Percentiles rank a stretch among this genome's conserved stretches.
phyloP scores from a whole-genome alignment of 2,888 invertebrate genomes.

The Bellardia bayeri region DNA sequence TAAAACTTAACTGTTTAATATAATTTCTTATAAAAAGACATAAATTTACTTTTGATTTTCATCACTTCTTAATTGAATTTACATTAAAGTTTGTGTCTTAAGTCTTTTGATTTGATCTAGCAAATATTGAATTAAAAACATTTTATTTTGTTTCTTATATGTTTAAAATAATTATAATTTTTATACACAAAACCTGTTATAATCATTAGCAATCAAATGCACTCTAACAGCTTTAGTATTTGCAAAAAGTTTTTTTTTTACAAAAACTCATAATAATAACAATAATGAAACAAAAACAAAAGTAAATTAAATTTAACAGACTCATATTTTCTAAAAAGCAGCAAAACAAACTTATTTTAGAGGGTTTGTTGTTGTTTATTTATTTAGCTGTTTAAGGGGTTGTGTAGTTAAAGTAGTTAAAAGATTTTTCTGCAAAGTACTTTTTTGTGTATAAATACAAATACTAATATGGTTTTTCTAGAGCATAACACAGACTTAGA shows the following conservation, averaged over 20 bases:
- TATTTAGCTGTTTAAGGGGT: neutral
- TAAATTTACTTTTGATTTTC: neutral
- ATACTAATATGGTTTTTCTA: conserved; percentile 65
- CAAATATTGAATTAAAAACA: neutral
- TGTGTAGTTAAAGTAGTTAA: conserved; percentile 34
- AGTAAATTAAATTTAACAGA: conserved; percentile 59
- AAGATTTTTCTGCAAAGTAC: conserved; percentile 41
- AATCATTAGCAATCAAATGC: conserved; percentile 12
- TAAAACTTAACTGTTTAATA: neutral
- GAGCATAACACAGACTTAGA: conserved; percentile 68
- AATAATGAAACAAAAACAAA: conserved; percentile 42
- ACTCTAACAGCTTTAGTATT: neutral
- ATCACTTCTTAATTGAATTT: conserved; percentile 1
- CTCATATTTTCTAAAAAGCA: conserved; percentile 46
- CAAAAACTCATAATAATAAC: conserved; percentile 29
- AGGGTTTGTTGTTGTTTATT: neutral
- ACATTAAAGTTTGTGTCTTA: conserved; percentile 28
- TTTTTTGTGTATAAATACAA: conserved; percentile 2
- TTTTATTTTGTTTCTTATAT: conserved; percentile 1
- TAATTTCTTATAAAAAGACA: neutral
- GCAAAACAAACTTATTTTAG: neutral
- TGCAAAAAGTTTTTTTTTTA: neutral
- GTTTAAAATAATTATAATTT: conserved; percentile 33
- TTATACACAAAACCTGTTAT: conserved; percentile 43
- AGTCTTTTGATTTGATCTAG: conserved; percentile 15